Base-by-base conservation (phyloP, 2,888 invertebrate species). In the Drosophila greeni region DNA sequence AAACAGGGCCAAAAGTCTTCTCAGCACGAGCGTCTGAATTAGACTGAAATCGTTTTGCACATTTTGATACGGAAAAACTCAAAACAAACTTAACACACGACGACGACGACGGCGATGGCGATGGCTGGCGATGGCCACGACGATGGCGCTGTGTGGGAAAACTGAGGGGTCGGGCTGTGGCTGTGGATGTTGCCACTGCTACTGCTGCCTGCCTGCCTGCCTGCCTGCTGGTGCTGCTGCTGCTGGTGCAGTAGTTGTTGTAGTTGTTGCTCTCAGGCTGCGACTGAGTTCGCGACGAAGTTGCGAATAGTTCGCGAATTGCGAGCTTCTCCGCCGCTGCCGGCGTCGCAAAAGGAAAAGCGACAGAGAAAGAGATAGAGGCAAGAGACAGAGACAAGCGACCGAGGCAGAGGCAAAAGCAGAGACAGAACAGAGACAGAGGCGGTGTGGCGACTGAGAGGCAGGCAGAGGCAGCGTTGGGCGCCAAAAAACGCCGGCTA, bases 11-110 rank as follows among this genome's bases (percentile, higher is more conserved):
- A 86, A 88, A 87, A 87, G 88, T 87, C 87, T 88, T 88, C 87
- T 87, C 87, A 87, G 88, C 87, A 87, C 87, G 88, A 88, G 87
- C 85, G 87, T 88, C 87, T 87, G 87, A 87, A 87, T 87, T 87
- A 88, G 87, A 87, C 87, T 87, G 88, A 87, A 87, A 87, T 85
- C 85, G 87, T 87, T 87, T 88, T 87, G 87, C 87, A 87, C 88
- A 87, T 87, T 87, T 88, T 85, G 87, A 84, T 87, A 85, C 86
- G 87, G 87, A 87, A 87, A 87, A 88, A 86, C 86, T 86, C 86
- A 86, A 86, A 86, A 84, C 80, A 82, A 84, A 77, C 84, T 84
- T 82, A 77, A 77, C 78, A 76, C 75, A 78, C 70, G 45, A 47
- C 45, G 45, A 65, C 43, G 59, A 65, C 60, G 45, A 47, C 45